phyloP scores from a whole-genome alignment of 2,113 vertebrate genomes.

The Toxotes jaculatrix region DNA sequence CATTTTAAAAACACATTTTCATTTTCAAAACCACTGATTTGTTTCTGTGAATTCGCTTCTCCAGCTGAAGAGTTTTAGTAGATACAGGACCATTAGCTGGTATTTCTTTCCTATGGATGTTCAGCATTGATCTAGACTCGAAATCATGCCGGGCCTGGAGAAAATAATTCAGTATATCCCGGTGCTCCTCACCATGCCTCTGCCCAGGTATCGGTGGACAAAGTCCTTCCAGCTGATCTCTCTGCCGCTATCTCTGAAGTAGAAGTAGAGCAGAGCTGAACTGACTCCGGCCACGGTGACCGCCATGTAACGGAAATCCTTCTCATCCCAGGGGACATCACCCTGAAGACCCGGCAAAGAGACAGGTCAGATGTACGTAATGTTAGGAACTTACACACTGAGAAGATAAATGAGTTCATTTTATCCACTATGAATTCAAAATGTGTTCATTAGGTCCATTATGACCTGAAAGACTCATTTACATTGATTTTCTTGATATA shows the following conservation, averaged over 20 bases:
- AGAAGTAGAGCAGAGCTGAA: constrained; percentile 76
- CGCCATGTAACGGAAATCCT: constrained; percentile 81
- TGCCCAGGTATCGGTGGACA: constrained; percentile 83
- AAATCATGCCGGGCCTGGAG: not conserved
- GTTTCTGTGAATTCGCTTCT: not conserved
- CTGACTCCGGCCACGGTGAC: constrained; percentile 70
- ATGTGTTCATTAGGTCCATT: too few relatives aligned
- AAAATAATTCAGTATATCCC: not conserved
- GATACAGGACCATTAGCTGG: not conserved
- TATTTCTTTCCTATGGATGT: not conserved
- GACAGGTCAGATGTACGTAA: not conserved
- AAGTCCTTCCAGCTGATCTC: constrained; percentile 90
- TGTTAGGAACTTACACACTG: too few relatives aligned
- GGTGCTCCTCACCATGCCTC: constrained; percentile 80
- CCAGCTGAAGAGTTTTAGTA: not conserved
- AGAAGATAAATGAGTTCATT: too few relatives aligned
- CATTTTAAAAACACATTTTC: not conserved
- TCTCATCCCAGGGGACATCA: constrained; percentile 87
- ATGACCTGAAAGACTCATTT: too few relatives aligned
- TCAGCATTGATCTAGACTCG: not conserved
- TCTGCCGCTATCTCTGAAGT: constrained; percentile 78
- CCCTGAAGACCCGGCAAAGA: constrained; percentile 73
- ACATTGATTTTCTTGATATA: not conserved
- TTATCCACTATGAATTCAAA: too few relatives aligned
- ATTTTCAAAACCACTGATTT: not conserved